These are phyloP conservation scores for Dolichotis patagonum DNA, from an alignment of 2,113 vertebrate species.

Conservation along the genomic window DNA sequence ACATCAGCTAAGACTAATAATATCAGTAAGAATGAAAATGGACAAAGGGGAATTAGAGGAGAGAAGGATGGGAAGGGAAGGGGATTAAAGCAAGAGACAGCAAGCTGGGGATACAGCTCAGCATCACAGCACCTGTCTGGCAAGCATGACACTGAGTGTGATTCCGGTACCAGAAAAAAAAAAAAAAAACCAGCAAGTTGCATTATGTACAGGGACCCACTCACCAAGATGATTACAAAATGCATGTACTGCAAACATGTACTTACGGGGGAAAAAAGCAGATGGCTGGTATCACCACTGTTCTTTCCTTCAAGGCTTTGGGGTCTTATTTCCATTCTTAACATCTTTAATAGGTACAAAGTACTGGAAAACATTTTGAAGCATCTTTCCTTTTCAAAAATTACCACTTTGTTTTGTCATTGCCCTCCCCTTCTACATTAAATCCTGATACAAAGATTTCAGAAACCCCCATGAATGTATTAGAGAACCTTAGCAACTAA, in stretches of 20 bases:
- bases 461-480: not conserved
- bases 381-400: not conserved
- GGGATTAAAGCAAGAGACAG: not conserved
- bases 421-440: not conserved
- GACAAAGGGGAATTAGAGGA: not conserved
- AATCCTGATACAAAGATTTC: not conserved
- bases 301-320: not conserved
- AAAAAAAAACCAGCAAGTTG: not conserved
- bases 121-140: no score
- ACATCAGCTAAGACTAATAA: not conserved
- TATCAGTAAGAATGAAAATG: not conserved
- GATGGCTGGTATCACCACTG: not conserved
- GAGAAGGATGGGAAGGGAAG: not conserved
- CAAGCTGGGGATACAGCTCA: no score
- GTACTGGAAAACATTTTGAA: not conserved
- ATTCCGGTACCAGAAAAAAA: no score
- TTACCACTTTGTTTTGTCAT: not conserved
- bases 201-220: not conserved
- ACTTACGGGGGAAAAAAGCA: not conserved
- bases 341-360: not conserved
- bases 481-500: conserved; percentile 22
- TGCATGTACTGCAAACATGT: not conserved
- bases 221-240: not conserved
- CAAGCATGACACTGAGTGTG: no score
- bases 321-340: not conserved